Percentiles rank a stretch among this genome's conserved stretches.
Conservation (phyloP, 2,888 invertebrate species). For the Camponotus fellah region DNA sequence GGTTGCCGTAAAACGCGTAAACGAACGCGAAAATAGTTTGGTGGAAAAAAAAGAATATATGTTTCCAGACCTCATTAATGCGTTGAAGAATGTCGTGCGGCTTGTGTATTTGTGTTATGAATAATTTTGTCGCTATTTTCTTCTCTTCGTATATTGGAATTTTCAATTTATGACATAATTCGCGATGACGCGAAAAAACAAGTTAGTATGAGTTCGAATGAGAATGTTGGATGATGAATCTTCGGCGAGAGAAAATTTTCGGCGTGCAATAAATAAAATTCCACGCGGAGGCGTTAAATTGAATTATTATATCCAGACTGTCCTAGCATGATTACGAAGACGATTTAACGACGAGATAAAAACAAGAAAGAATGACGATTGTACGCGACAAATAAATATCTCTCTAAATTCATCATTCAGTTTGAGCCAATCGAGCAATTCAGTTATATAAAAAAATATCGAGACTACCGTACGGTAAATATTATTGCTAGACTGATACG, state of each 20-base stretch:
- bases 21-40: slow-evolving; percentile 14
- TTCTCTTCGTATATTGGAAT: background rate
- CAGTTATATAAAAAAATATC: background rate
- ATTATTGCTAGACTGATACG: background rate
- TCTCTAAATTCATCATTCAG: background rate
- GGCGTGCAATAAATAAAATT: slow-evolving; percentile 33
- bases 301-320: slow-evolving; percentile 13
- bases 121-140: background rate
- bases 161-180: slow-evolving; percentile 11
- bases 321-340: background rate
- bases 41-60: background rate
- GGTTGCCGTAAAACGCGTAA: slow-evolving; percentile 31
- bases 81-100: background rate
- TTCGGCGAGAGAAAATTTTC: background rate
- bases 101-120: background rate
- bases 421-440: background rate
- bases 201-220: background rate
- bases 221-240: slow-evolving; percentile 22
- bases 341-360: slow-evolving; percentile 26
- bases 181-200: background rate
- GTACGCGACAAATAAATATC: background rate
- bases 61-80: slow-evolving; percentile 20
- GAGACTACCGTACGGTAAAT: background rate
- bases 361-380: background rate
- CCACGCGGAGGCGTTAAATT: background rate